Evolutionary conservation across 2,113 vertebrate genomes (phyloP).

Genomic region (Caranx melampygus): DNA sequence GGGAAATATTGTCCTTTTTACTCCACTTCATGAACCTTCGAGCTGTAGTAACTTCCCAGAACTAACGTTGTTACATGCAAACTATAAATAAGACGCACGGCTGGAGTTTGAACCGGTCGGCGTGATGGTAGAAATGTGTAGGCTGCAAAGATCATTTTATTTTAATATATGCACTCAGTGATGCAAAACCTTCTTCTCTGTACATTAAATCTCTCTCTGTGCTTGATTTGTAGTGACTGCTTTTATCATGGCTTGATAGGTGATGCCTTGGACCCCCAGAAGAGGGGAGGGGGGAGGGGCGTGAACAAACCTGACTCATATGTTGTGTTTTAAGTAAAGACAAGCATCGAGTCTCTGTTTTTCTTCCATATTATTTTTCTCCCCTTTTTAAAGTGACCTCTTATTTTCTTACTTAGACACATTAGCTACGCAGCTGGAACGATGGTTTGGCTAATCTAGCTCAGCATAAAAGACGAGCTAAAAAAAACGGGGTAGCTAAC

Average conservation of each 20-base stretch:
- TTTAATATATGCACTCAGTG: slow-evolving; percentile 59
- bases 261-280: slow-evolving; percentile 48
- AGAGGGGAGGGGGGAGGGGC: background rate
- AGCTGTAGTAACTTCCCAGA: slow-evolving; percentile 49
- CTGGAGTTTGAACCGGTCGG: slow-evolving; percentile 41
- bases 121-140: slow-evolving; percentile 49
- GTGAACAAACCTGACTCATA: slow-evolving; percentile 62
- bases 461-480: no score
- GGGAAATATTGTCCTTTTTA: slow-evolving; percentile 46
- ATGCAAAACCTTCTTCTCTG: slow-evolving; percentile 59
- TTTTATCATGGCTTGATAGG: slow-evolving; percentile 55
- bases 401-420: background rate
- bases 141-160: slow-evolving; percentile 54
- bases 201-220: slow-evolving; percentile 63
- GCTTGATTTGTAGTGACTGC: slow-evolving; percentile 63
- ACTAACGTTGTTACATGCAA: slow-evolving; percentile 54
- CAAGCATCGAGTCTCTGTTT: slow-evolving; percentile 49
- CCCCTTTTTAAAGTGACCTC: slow-evolving; percentile 3
- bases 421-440: background rate
- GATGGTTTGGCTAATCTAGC: no score
- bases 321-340: slow-evolving; percentile 67
- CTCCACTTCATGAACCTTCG: slow-evolving; percentile 43
- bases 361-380: slow-evolving; percentile 29
- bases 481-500: background rate
- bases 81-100: slow-evolving; percentile 46